Evolutionary conservation across 1,140 invertebrate genomes (phyloP), one percentile per base, ranked within the genome.

Genomic region (Pentalonia nigronervosa): DNA sequence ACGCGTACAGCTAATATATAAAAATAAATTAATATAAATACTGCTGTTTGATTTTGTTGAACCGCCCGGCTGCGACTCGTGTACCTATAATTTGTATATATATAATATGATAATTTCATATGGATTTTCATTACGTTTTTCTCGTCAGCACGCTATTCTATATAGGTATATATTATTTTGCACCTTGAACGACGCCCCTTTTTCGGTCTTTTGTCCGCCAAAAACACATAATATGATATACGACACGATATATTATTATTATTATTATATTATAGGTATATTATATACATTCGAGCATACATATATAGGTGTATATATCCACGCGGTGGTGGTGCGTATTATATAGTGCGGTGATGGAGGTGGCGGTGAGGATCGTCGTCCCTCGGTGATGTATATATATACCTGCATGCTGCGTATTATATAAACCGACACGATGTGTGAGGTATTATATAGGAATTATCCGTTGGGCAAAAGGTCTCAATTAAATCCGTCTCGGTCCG

Each of bases 401-500:
- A 41, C 1, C 41, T 41, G 4, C 41, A 4, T 2, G 41, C 47
- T 17, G 30, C 23, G 30, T 14, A 30, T 86, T n/a, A 48, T n/a
- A 48, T 88, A 48, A 23, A 86, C 41, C 41, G 41, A 30, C n/a
- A 48, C 48, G 34, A 89, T 53, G 88, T 50, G 91, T 83, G 91
- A 92, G 91, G 76, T 81, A 41, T 41, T 41, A 83, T 25, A 50
- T 20, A n/a, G 14, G 30, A 48, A 83, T 81, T 36, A n/a, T 45
- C 25, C 56, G 23, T 36, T 41, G 25, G 14, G 25, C 47, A 34
- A 36, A 81, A 92, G 91, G 91, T 92, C 91, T 92, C 91, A 92
- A 92, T 92, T 50, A 83, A 92, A 92, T 92, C 67, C 45, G 91
- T 81, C 67, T 92, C 76, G 91, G 91, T 83, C n/a, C n/a, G 45